Conservation (phyloP, 2,113 vertebrate genomes). For the Acinonyx jubatus region DNA sequence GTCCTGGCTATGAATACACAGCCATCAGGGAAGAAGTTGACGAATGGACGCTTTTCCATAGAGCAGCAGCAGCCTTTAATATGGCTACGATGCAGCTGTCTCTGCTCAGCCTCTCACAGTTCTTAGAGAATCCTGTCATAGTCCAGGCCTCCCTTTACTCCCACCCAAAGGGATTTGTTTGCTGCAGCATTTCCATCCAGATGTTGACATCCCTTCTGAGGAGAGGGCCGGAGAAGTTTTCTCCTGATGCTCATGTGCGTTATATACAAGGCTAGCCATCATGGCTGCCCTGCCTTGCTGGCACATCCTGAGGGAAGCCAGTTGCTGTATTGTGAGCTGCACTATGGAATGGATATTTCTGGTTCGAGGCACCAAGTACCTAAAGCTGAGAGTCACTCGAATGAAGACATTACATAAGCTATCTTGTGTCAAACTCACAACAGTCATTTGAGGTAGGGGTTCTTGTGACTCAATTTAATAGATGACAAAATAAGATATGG, state of each 20-base stretch:
- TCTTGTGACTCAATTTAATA: not conserved
- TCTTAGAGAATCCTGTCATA: not conserved
- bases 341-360: too few relatives aligned
- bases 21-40: not conserved
- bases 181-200: not conserved
- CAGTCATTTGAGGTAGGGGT: not conserved
- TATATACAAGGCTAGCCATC: too few relatives aligned
- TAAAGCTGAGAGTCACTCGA: not conserved
- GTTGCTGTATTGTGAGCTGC: too few relatives aligned
- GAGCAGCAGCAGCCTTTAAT: not conserved
- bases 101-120: not conserved
- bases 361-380: too few relatives aligned
- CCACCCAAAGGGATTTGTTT: not conserved
- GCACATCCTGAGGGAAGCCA: too few relatives aligned
- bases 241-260: fast-evolving
- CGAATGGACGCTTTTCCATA: not conserved
- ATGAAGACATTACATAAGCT: not conserved
- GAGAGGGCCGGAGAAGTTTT: not conserved
- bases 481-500: not conserved
- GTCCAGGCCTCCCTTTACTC: not conserved
- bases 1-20: not conserved
- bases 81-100: too few relatives aligned
- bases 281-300: too few relatives aligned
- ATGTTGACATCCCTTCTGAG: not conserved
- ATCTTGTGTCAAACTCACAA: not conserved